Conservation (phyloP, 2,888 invertebrate species). For the Rhorus exstirpatorius region DNA sequence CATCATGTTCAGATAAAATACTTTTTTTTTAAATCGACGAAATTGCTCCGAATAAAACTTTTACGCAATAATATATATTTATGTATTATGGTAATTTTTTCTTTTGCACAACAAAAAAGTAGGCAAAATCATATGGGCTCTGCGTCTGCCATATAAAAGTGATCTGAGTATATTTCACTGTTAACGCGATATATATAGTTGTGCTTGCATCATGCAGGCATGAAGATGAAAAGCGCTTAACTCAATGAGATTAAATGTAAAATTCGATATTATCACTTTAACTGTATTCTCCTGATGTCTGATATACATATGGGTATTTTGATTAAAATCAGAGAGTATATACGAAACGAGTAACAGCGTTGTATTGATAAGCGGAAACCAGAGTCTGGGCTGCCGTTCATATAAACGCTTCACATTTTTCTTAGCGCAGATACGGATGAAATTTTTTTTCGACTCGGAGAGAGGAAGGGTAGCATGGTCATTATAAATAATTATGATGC, state of each 20-base stretch:
- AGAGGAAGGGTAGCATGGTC: too few relatives aligned
- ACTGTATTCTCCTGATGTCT: neutral
- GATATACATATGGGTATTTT: neutral
- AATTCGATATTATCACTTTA: slow-evolving; percentile 70
- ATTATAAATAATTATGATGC: too few relatives aligned
- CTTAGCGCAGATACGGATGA: too few relatives aligned
- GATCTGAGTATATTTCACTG: neutral
- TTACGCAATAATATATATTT: neutral
- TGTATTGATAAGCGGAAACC: neutral
- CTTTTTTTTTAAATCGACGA: neutral
- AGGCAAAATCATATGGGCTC: neutral
- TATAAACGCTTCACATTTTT: too few relatives aligned
- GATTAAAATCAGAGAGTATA: slow-evolving; percentile 3
- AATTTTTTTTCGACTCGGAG: too few relatives aligned
- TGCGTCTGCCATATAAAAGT: neutral
- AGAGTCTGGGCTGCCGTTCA: too few relatives aligned
- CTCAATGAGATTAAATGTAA: slow-evolving; percentile 79
- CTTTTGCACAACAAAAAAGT: neutral
- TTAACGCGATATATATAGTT: slow-evolving; percentile 8
- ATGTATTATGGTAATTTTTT: too few relatives aligned
- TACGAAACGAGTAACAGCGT: neutral
- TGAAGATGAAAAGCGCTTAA: slow-evolving; percentile 78
- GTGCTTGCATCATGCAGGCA: slow-evolving; percentile 75
- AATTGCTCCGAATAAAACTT: neutral
- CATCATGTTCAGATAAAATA: neutral